Evolutionary conservation across 1,140 invertebrate genomes (phyloP).

Genomic region (Drosophila pachea): DNA sequence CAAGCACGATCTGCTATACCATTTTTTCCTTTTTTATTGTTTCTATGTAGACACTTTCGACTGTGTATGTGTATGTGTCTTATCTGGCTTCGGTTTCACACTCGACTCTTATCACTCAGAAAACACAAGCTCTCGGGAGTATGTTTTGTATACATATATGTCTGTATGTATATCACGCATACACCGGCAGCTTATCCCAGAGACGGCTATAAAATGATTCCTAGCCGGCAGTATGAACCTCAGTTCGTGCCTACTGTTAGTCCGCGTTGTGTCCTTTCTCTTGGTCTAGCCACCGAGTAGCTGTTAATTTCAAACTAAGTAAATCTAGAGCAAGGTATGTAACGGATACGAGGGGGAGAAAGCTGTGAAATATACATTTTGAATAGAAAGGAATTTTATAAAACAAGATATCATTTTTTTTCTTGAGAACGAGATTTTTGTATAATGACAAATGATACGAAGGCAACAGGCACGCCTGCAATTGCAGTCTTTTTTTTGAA

Average conservation of each 20-base stretch:
- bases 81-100: constrained; percentile 31
- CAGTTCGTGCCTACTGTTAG: constrained; percentile 51
- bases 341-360: background rate
- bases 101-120: constrained; percentile 35
- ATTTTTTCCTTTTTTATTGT: background rate
- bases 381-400: background rate
- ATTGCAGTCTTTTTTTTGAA: background rate
- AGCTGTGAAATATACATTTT: background rate
- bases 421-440: background rate
- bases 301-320: background rate
- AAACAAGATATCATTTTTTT: background rate
- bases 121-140: background rate
- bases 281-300: constrained; percentile 14
- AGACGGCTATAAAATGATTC: constrained; percentile 58
- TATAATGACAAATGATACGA: too few relatives aligned
- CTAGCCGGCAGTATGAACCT: constrained; percentile 29
- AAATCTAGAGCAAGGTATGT: constrained; percentile 43
- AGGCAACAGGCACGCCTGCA: too few relatives aligned
- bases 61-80: background rate
- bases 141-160: background rate
- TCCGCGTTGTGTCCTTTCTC: constrained; percentile 40
- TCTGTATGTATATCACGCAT: constrained; percentile 34
- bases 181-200: constrained; percentile 38
- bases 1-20: background rate
- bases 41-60: background rate